Base-by-base conservation (phyloP, 2,113 vertebrate species). In the Aepyceros melampus region DNA sequence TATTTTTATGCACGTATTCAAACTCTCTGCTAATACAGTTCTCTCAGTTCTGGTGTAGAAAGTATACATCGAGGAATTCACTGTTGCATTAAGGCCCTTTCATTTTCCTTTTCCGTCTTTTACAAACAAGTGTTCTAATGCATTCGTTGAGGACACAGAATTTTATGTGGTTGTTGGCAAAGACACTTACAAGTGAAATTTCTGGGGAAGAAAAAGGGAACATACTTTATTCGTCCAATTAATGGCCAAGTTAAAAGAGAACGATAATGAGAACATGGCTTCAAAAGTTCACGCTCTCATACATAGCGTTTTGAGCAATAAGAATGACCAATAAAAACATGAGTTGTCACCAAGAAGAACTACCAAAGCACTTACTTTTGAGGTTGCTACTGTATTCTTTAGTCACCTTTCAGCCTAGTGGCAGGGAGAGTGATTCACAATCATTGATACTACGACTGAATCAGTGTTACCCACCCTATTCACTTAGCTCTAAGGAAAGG, bases 1-100 rank as follows among this genome's bases (percentile, higher is more conserved):
- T 85, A 55, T 82, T 97, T 90, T 94, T 43, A 89, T 95, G 96
- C 45, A 96, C 92, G 88, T 98, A 85, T 84, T 95, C 78, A 94
- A 94, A 91, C 56, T 89, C 91, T 94, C 87, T 95, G 62, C 85
- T 94, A 94, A 90, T 62, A 27, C 0, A 74, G 84, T 84, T 88
- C 88, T 87, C 86, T 93, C 87, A 87, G 1, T 94, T 67, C 56
- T 74, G 47, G 43, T 92, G 51, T 12, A 79, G 76, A 36, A 94
- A 95, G 53, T 78, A 17, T 23, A 43, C 60, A 25, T 36, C 33
- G 82, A 85, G 90, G 90, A 94, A 49, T 19, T 21, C 17, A 79
- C 7, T 7, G 58, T 84, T 74, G 43, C 47, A 33, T 56, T 47
- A 10, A 45, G 49, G 71, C 33, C 45, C n/a, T 88, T 87, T 71